Evolutionary conservation across 35 echinoderm and acorn worm species (phyloP).

Genomic region (Apostichopus japonicus): DNA sequence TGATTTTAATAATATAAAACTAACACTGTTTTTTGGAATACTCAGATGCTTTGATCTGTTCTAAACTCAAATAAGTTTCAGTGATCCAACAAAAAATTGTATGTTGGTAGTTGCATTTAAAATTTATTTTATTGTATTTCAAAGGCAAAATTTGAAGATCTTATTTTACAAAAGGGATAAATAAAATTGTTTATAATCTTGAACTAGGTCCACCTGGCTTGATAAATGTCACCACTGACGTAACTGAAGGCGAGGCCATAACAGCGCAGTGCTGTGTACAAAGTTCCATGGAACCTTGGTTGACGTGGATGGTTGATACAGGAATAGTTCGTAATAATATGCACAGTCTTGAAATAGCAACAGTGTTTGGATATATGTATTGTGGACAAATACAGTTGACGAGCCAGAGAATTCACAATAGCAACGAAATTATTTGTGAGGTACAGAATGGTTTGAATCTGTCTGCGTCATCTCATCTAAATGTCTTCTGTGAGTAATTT

Average conservation of each 20-base stretch:
- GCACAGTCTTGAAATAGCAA: background rate
- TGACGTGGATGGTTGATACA: background rate
- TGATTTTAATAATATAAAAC: too few species aligned
- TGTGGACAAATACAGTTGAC: background rate
- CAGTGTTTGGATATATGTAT: background rate
- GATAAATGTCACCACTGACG: background rate
- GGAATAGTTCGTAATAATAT: background rate
- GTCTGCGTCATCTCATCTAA: background rate
- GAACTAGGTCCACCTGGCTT: background rate
- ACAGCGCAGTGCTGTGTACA: background rate
- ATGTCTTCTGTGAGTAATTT: background rate
- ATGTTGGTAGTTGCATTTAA: too few species aligned
- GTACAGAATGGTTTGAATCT: background rate
- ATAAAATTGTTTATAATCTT: background rate
- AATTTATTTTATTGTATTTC: too few species aligned
- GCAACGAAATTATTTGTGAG: background rate
- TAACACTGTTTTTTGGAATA: too few species aligned
- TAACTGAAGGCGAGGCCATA: background rate
- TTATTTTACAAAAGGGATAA: background rate
- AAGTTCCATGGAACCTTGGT: background rate
- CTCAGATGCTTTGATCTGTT: too few species aligned
- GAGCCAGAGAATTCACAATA: background rate
- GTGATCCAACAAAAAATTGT: too few species aligned
- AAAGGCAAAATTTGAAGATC: background rate
- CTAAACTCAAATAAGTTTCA: too few species aligned